Base-by-base conservation (phyloP, 2,888 invertebrate species). In the Brachypalpus laphriformis region DNA sequence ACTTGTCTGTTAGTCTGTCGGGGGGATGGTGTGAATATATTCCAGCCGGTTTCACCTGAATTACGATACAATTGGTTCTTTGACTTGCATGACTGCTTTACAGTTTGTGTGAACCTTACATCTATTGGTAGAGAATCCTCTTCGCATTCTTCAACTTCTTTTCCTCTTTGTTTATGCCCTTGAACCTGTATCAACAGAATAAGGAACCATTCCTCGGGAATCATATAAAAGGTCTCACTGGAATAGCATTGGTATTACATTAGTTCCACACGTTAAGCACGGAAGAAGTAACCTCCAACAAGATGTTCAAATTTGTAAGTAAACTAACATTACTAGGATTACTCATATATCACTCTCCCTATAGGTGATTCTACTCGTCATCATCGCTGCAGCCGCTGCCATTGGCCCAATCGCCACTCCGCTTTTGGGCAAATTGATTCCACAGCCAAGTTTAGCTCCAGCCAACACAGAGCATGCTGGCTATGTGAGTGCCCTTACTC, bases 341-440 rank as follows among this genome's bases (percentile, higher is more conserved):
- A n/a, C 37, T 2, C 1, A 2, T 40, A 4, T 63, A n/a, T 59
- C 40, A 11, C n/a, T n/a, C 16, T 34, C 9, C 9, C 16, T 85
- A 25, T 65, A 88, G 93, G 93, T 93, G 93, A 93, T 93, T 93
- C 93, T 94, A 90, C 93, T 93, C 90, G 93, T 93, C 92, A 91
- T 94, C 87, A 91, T 92, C 89, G 93, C 93, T 77, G 91, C 93
- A 88, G 93, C 93, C 68, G 92, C 92, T 89, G 94, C 93, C 87
- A 31, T 74, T 0, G 18, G 11, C n/a, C 20, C 37, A 34, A 18
- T 87, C n/a, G 89, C 87, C 18, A 88, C 88, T 85, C 91, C 92
- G 4, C 76, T 89, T 7, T 31, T 89, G 3, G 40, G 40, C 6
- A 40, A 6, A 40, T 40, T 40, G 5, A 40, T 40, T 40, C 40